Conservation (phyloP, 2,113 vertebrate species). For the Malurus melanocephalus region DNA sequence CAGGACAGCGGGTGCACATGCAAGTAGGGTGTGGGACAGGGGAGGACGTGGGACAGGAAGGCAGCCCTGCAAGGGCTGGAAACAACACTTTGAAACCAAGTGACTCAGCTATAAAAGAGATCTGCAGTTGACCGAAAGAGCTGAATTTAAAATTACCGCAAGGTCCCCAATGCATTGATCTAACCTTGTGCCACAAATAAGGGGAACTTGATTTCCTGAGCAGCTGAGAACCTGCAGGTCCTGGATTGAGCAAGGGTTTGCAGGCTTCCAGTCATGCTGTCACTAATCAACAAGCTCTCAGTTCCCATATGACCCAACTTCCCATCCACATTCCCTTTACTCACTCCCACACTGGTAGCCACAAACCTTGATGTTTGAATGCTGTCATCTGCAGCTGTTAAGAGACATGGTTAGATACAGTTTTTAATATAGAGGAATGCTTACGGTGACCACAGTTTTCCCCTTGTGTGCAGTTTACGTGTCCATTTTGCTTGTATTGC, state of each 20-base stretch:
- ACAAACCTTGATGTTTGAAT: background rate
- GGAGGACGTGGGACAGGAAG: conserved; percentile 41
- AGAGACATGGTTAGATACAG: conserved; percentile 11
- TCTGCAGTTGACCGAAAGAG: background rate
- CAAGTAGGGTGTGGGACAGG: conserved; percentile 9
- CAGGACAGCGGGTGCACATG: background rate
- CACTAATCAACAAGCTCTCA: background rate
- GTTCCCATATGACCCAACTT: background rate
- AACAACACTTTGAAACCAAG: conserved; percentile 11
- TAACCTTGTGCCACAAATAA: background rate
- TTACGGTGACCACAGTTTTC: conserved; percentile 7
- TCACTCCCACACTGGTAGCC: background rate
- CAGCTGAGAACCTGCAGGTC: background rate
- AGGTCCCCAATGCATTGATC: background rate
- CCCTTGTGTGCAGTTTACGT: background rate
- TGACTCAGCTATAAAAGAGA: background rate
- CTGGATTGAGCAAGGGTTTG: background rate
- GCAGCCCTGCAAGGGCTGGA: background rate
- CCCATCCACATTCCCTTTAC: background rate
- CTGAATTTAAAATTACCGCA: background rate
- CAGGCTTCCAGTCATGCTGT: background rate
- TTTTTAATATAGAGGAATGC: conserved; percentile 18
- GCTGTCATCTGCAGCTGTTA: background rate
- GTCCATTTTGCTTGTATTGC: background rate
- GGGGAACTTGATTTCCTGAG: background rate